Evolutionary conservation across 2,888 invertebrate species (phyloP).

Genomic region (Scrobipalpa atriplicella): DNA sequence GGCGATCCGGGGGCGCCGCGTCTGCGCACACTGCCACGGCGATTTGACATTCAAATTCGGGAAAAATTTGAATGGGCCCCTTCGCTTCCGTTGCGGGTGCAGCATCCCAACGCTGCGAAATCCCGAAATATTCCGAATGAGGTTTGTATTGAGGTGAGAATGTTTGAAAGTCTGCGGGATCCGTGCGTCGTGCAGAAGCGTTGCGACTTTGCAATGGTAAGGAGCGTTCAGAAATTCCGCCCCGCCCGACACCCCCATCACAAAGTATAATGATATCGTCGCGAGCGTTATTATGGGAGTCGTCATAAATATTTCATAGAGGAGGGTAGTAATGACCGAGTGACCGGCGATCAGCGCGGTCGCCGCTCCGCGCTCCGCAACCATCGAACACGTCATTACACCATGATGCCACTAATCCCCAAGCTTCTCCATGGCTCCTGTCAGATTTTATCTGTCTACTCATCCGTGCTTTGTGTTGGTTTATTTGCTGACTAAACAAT

Average conservation of each 20-base stretch:
- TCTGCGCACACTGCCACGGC: conserved; percentile 67
- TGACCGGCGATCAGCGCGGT: conserved; percentile 66
- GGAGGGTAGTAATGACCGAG: conserved; percentile 80
- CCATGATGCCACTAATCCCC: conserved; percentile 37
- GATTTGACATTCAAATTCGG: conserved; percentile 40
- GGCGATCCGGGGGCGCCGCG: conserved; percentile 86
- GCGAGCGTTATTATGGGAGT: conserved; percentile 80
- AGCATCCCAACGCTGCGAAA: conserved; percentile 39
- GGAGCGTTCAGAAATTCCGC: conserved; percentile 82
- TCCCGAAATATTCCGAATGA: conserved; percentile 41
- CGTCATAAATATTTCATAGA: conserved; percentile 83
- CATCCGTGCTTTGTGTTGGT: conserved; percentile 21
- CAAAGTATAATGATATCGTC: conserved; percentile 84
- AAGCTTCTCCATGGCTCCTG: conserved; percentile 26
- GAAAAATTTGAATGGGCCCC: conserved; percentile 39
- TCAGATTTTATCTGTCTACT: conserved; percentile 21
- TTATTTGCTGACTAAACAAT: conserved; percentile 28
- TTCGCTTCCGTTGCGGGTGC: conserved; percentile 20
- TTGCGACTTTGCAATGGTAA: conserved; percentile 81
- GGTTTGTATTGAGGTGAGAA: conserved; percentile 58
- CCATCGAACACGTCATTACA: conserved; percentile 37
- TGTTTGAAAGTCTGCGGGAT: conserved; percentile 52
- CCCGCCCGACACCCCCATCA: conserved; percentile 82
- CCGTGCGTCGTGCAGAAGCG: conserved; percentile 56
- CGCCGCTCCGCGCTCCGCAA: conserved; percentile 34